Base-by-base conservation (phyloP, 2,113 vertebrate species). In the Halichoeres trimaculatus region DNA sequence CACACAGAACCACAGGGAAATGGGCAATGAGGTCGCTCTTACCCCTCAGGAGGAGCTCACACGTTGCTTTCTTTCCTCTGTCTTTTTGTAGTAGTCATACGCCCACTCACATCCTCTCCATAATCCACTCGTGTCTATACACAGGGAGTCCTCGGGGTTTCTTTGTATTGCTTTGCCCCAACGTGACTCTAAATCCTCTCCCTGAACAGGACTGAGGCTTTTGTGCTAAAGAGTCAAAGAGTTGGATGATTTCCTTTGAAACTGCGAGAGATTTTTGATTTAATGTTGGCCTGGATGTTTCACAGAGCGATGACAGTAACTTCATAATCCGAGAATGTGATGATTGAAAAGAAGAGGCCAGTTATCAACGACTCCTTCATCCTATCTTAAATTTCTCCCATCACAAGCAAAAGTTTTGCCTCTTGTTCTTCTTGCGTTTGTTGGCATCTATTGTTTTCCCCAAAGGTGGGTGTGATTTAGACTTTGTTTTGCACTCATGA, bases 41-140 rank as follows among this genome's bases (percentile, higher is more conserved):
- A 52, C 40, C 70, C 80, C 70, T 63, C 36, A 83, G 81, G 76
- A 83, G 22, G 47, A 74, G 59, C 63, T 70, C 52, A 48, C 61
- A 30, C 20, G 43, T 52, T 30, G 62, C 19, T 43, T 64, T 70
- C 68, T 36, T 55, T 43, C 8, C 51, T 65, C 10, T 24, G 48
- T 76, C 59, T 68, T 74, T 30, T 8, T 76, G 77, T 72, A 35
- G 63, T 63, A 74, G 43, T 82, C 35, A 34, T 20, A 70, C 87
- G 22, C 74, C 78, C 78, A 83, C 84, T 74, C 77, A 70, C 34
- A 24, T 77, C 64, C 55, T 20, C 70, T 68, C 70, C 70, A 36
- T 83, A 68, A 83, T 81, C 53, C 50, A 64, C 61, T 62, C 66
- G 80, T 82, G 80, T 72, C 66, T 88, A 48, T 55, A 71, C 41